These are phyloP conservation scores for Schizopygopsis malacanthus DNA, from an alignment of 2,797 vertebrate genomes.

Conservation along the genomic window DNA sequence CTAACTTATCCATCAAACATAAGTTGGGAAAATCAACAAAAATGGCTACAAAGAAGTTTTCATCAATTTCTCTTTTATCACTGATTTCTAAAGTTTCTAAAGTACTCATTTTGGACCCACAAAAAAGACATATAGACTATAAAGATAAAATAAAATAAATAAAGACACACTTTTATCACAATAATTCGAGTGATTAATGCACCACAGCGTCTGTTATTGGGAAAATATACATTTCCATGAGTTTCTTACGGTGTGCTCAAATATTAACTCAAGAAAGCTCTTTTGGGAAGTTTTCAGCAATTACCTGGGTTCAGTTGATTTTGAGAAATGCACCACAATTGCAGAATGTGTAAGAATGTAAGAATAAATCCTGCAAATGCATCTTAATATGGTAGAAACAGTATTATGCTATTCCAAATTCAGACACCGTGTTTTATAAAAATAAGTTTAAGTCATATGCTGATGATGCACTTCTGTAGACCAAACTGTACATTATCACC, in stretches of 20 bases:
- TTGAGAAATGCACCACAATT: neutral
- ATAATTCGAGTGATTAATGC: too few relatives aligned
- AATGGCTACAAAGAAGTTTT: neutral
- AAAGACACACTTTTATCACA: too few relatives aligned
- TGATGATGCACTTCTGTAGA: neutral
- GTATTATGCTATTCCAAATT: neutral
- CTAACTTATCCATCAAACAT: neutral
- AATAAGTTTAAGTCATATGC: neutral
- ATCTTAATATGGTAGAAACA: neutral
- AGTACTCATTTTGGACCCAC: neutral
- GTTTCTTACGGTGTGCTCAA: too few relatives aligned
- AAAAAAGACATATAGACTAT: neutral
- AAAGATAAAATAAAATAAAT: too few relatives aligned
- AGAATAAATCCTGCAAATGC: neutral
- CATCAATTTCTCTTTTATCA: neutral
- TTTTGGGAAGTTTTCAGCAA: too few relatives aligned
- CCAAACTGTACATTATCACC: neutral
- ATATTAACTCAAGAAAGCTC: too few relatives aligned
- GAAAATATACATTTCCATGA: too few relatives aligned
- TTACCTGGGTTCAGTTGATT: neutral
- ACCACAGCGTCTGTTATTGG: too few relatives aligned
- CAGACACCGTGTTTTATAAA: neutral
- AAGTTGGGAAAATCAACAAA: neutral
- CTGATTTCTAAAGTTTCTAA: neutral
- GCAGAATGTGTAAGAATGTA: neutral